Conservation (phyloP, 2,888 invertebrate genomes). For the Phania funesta region DNA sequence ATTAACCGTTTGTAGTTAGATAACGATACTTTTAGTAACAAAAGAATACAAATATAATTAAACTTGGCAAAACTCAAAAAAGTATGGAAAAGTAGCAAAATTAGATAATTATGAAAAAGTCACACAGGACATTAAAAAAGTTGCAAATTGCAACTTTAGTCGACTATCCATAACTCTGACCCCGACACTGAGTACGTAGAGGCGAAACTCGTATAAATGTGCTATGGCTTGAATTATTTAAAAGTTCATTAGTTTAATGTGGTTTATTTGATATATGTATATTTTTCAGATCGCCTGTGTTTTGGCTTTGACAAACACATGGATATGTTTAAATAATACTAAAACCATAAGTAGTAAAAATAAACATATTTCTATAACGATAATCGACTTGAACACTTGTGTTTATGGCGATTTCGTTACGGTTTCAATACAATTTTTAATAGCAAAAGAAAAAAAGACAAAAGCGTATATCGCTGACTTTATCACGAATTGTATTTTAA, state of each 20-base stretch:
- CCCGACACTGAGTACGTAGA: no score
- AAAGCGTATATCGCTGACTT: conserved; percentile 24
- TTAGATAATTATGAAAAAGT: no score
- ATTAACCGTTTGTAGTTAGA: no score
- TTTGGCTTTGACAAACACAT: background rate
- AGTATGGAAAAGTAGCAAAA: no score
- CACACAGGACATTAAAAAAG: no score
- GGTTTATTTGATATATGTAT: background rate
- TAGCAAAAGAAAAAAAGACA: background rate
- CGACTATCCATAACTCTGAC: no score
- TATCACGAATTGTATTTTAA: conserved; percentile 37
- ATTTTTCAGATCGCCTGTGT: background rate
- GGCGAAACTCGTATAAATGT: background rate
- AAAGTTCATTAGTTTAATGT: background rate
- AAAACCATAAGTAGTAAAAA: background rate
- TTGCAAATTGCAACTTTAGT: no score
- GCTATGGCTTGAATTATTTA: background rate
- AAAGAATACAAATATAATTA: no score
- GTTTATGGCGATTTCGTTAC: conserved; percentile 3
- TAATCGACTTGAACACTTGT: conserved; percentile 3
- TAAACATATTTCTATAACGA: background rate
- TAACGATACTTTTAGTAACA: no score
- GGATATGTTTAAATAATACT: background rate
- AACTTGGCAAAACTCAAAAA: no score
- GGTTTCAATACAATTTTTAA: background rate